phyloP scores from a whole-genome alignment of 1,140 invertebrate species.

The Pseudoatta argentina region DNA sequence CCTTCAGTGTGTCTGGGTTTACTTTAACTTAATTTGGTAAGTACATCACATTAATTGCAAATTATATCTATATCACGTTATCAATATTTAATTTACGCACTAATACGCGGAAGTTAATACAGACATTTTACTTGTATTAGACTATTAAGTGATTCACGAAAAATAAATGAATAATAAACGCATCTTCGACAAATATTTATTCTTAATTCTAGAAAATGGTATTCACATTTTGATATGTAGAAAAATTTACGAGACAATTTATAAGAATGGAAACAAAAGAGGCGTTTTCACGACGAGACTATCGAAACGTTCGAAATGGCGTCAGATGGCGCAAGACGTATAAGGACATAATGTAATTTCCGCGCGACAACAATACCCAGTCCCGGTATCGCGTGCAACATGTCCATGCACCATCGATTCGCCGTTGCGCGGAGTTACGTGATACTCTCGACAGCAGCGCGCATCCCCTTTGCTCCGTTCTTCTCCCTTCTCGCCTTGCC shows the following conservation, averaged over 20 bases:
- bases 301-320: conserved; percentile 5
- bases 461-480: background rate
- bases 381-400: conserved; percentile 76
- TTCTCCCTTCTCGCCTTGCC: background rate
- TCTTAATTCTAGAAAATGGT: background rate
- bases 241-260: background rate
- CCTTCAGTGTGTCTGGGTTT: too few species aligned
- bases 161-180: background rate
- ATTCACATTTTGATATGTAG: background rate
- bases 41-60: too few species aligned
- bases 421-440: conserved; percentile 43
- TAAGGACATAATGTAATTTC: conserved; percentile 71
- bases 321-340: conserved; percentile 71
- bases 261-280: background rate
- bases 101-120: too few species aligned
- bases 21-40: too few species aligned
- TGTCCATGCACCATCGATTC: conserved; percentile 8
- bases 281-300: background rate
- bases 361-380: conserved; percentile 66
- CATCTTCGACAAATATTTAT: background rate
- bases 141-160: too few species aligned
- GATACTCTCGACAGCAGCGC: conserved; percentile 34
- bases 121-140: too few species aligned
- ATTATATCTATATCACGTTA: too few species aligned
- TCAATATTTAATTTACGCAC: too few species aligned